Evolutionary conservation across 2,797 vertebrate species (phyloP).

Genomic region (Acipenser ruthenus): DNA sequence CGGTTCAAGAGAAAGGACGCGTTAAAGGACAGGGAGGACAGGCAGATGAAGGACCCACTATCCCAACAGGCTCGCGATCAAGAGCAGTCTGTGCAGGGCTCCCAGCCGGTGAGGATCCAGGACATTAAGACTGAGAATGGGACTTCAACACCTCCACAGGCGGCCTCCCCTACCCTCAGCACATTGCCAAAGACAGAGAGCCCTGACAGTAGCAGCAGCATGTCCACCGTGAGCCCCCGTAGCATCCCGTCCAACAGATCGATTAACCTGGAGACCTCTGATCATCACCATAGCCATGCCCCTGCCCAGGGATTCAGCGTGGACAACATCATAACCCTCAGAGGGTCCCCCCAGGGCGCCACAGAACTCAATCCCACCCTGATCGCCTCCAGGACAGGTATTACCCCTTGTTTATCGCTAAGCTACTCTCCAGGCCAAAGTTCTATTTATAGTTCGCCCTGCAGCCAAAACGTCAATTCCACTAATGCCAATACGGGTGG

Average conservation of each 20-base stretch:
- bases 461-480: conserved; percentile 70
- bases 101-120: conserved; percentile 75
- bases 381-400: conserved; percentile 60
- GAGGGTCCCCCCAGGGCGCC: conserved; percentile 77
- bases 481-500: conserved; percentile 58
- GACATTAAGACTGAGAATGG: conserved; percentile 92
- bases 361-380: conserved; percentile 63
- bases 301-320: conserved; percentile 79
- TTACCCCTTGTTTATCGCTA: conserved; percentile 59
- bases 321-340: conserved; percentile 87
- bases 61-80: conserved; percentile 37
- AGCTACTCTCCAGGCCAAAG: conserved; percentile 66
- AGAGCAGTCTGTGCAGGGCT: conserved; percentile 44
- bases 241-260: conserved; percentile 71
- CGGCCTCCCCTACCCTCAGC: conserved; percentile 63
- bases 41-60: conserved; percentile 60
- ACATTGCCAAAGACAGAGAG: conserved; percentile 83
- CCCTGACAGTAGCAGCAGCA: conserved; percentile 79
- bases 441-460: conserved; percentile 71
- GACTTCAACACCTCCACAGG: conserved; percentile 73
- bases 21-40: conserved; percentile 75
- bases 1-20: conserved; percentile 95
- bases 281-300: conserved; percentile 62
- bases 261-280: conserved; percentile 71
- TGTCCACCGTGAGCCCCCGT: conserved; percentile 73